These are phyloP conservation scores for Ceramica pisi DNA, from an alignment of 2,888 invertebrate species.

Conservation along the genomic window DNA sequence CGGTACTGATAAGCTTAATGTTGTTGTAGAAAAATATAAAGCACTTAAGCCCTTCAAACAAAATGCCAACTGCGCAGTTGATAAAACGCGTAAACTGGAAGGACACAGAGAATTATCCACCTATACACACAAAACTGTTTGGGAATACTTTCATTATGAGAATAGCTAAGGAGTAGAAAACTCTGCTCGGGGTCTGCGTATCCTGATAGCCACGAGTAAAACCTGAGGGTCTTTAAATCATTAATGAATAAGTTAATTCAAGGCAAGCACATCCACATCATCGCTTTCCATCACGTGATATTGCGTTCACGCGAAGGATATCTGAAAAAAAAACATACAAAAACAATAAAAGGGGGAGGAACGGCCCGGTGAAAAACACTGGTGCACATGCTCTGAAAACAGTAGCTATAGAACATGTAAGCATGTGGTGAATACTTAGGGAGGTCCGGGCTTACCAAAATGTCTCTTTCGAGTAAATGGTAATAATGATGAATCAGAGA, in stretches of 20 bases:
- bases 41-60: constrained; percentile 14
- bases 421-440: too few species aligned
- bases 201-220: background rate
- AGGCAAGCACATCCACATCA: background rate
- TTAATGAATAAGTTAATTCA: too few species aligned
- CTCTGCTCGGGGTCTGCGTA: background rate
- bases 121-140: background rate
- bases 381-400: too few species aligned
- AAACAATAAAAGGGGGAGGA: too few species aligned
- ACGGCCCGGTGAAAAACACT: too few species aligned
- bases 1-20: constrained; percentile 22
- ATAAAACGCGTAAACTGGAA: too few species aligned
- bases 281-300: background rate
- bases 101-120: too few species aligned
- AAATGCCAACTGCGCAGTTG: background rate
- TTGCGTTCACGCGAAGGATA: background rate
- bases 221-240: background rate
- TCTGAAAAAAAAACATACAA: background rate
- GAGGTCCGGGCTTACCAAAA: too few species aligned
- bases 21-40: constrained; percentile 3
- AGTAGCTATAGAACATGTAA: too few species aligned
- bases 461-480: too few species aligned
- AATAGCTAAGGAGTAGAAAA: background rate
- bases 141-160: background rate
- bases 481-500: background rate